A percentile compares a stretch with the other conserved stretches of the same genome.
These are phyloP conservation scores for Plectrocnemia conspersa DNA, from an alignment of 1,140 invertebrate species.

Conservation along the genomic window DNA sequence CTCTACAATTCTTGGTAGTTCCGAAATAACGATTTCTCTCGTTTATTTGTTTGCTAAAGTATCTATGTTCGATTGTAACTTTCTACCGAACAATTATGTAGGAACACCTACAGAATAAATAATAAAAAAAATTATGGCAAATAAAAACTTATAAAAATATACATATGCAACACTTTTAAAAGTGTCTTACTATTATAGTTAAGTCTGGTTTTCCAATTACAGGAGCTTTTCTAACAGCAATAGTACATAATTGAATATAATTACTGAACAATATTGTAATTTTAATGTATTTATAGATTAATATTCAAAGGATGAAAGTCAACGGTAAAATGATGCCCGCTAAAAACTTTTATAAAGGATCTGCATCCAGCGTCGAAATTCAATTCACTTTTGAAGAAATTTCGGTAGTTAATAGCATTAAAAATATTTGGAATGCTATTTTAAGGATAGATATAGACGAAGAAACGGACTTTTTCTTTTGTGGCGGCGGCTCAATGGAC, in stretches of 20 bases:
- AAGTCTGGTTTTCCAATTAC: no score
- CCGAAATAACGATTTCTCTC: no score
- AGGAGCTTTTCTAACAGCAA: neutral
- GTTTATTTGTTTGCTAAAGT: slow-evolving; percentile 17
- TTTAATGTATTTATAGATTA: slow-evolving; percentile 44
- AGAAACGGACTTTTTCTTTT: slow-evolving; percentile 86
- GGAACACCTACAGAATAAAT: neutral
- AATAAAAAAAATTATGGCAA: no score
- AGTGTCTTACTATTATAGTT: neutral
- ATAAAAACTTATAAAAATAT: no score
- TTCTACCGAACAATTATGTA: slow-evolving; percentile 8
- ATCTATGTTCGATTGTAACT: slow-evolving; percentile 11
- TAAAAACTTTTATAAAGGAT: slow-evolving; percentile 68
- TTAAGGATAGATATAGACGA: slow-evolving; percentile 71
- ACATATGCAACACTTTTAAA: neutral
- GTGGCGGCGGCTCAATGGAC: slow-evolving; percentile 93
- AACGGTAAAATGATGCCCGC: slow-evolving; percentile 82
- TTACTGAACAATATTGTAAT: neutral
- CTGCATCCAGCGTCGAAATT: slow-evolving; percentile 53
- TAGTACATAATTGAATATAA: neutral
- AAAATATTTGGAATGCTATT: slow-evolving; percentile 80
- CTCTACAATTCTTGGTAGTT: no score
- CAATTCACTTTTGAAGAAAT: slow-evolving; percentile 77
- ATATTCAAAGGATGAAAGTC: slow-evolving; percentile 67
- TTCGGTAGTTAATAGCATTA: slow-evolving; percentile 56